Evolutionary conservation across 2,888 invertebrate genomes (phyloP).

Genomic region (Philonicus albiceps): DNA sequence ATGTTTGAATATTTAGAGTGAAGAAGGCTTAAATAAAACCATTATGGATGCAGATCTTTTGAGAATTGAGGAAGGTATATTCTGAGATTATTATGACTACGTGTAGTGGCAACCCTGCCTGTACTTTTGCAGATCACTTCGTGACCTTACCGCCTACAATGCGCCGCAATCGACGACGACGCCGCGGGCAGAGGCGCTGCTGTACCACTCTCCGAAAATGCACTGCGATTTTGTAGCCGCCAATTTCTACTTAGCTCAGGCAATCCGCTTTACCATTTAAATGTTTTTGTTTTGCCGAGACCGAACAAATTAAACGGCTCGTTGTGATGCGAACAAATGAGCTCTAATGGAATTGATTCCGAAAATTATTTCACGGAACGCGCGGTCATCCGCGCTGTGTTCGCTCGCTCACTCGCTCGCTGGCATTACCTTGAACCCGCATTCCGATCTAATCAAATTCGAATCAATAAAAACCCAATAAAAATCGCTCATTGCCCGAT

Average conservation of each 20-base stretch:
- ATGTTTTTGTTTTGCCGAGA: not conserved
- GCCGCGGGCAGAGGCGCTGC: not conserved
- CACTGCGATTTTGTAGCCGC: not conserved
- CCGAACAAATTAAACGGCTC: not conserved
- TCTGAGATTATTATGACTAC: no score
- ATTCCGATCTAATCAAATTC: slow-evolving; percentile 22
- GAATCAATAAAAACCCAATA: slow-evolving; percentile 27
- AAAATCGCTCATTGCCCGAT: not conserved
- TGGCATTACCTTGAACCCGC: slow-evolving; percentile 22
- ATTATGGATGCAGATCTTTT: no score
- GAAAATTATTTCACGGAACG: not conserved
- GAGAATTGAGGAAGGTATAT: no score
- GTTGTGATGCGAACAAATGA: not conserved
- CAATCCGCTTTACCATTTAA: not conserved
- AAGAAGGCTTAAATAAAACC: no score
- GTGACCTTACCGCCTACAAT: not conserved
- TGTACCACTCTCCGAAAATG: not conserved
- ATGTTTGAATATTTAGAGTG: no score
- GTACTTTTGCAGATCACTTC: not conserved
- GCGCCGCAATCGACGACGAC: not conserved
- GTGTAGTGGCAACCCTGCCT: no score
- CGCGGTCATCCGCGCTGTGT: not conserved
- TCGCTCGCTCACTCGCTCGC: not conserved
- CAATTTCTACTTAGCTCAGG: not conserved
- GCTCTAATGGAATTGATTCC: not conserved